Percentiles rank a stretch among this genome's conserved stretches.
phyloP scores from a whole-genome alignment of 2,888 invertebrate genomes.

The Copidosoma aretas region DNA sequence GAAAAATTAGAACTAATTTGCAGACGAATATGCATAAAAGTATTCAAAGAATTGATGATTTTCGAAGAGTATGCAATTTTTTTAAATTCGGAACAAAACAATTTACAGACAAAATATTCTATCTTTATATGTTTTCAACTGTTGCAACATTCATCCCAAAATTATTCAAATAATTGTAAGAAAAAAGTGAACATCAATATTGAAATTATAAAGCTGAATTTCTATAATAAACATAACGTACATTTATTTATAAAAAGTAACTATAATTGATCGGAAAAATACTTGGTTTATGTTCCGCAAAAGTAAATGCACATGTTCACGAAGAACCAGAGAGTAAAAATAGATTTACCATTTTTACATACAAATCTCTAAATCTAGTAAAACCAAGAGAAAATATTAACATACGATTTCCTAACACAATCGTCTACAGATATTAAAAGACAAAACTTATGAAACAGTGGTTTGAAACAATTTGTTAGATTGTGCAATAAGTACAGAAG shows the following conservation, averaged over 20 bases:
- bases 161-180: too few relatives aligned
- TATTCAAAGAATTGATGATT: too few relatives aligned
- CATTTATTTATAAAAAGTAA: neutral
- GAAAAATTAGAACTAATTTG: too few relatives aligned
- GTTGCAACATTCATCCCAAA: too few relatives aligned
- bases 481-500: conserved; percentile 33
- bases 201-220: too few relatives aligned
- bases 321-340: neutral
- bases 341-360: conserved; percentile 6
- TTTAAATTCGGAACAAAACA: too few relatives aligned
- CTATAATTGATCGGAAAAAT: neutral
- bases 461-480: conserved; percentile 17
- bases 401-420: neutral
- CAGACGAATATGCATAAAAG: too few relatives aligned
- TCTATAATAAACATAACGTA: neutral
- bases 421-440: neutral
- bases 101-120: too few relatives aligned
- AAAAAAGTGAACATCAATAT: too few relatives aligned
- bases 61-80: too few relatives aligned
- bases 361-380: conserved; percentile 1
- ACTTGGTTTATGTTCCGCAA: conserved; percentile 1
- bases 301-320: neutral
- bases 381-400: neutral
- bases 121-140: too few relatives aligned
- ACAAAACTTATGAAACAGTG: neutral